phyloP scores from a whole-genome alignment of 2,113 vertebrate genomes.

The Rhea pennata region DNA sequence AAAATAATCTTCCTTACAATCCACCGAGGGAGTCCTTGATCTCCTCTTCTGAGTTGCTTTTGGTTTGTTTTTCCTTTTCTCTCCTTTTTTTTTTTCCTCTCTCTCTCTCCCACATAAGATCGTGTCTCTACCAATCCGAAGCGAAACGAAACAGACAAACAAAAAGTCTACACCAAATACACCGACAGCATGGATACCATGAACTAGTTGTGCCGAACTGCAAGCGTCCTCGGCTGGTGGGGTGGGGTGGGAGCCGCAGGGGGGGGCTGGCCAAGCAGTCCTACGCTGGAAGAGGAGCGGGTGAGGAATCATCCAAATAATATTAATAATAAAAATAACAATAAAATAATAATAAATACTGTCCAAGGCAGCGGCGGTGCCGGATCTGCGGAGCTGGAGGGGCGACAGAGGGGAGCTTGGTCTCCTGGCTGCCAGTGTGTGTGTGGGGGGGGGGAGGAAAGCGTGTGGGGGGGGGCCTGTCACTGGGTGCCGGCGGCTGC shows the following conservation, averaged over 20 bases:
- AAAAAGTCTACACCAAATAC: constrained; percentile 74
- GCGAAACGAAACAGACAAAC: constrained; percentile 57
- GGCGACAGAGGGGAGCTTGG: neutral
- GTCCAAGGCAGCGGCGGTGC: constrained; percentile 45
- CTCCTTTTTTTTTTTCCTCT: neutral
- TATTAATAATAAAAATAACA: constrained; percentile 69
- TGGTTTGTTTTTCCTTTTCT: neutral
- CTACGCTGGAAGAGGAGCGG: neutral
- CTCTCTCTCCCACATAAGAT: constrained; percentile 22
- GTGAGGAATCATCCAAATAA: constrained; percentile 58
- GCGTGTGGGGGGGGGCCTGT: neutral
- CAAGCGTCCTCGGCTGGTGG: constrained; percentile 33
- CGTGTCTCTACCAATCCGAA: constrained; percentile 49
- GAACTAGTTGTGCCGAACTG: constrained; percentile 70
- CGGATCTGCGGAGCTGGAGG: neutral
- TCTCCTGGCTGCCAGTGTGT: constrained; percentile 15
- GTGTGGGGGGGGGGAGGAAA: neutral
- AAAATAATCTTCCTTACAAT: constrained; percentile 54
- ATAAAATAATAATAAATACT: constrained; percentile 78
- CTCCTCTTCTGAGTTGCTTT: constrained; percentile 24
- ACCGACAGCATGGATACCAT: constrained; percentile 82
- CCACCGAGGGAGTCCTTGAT: constrained; percentile 29
- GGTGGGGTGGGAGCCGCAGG: neutral
- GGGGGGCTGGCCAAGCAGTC: neutral
- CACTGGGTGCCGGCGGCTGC: constrained; percentile 76